Conservation (phyloP, 2,888 invertebrate species). For the Platycheirus rosarum region DNA sequence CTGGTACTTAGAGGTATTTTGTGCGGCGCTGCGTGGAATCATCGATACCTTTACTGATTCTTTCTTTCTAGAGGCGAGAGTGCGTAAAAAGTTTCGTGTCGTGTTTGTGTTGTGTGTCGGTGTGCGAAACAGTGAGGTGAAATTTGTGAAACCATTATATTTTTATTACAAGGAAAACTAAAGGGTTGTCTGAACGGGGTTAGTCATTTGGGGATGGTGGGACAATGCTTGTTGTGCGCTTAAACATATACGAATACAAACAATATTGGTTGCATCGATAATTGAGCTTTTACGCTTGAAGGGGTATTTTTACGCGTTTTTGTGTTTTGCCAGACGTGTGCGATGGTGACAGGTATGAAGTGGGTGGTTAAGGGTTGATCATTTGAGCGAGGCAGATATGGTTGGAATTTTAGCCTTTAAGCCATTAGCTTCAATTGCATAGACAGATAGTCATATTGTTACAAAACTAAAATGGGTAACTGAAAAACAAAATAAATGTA, state of each 20-base stretch:
- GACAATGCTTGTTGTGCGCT: conserved; percentile 25
- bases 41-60: conserved; percentile 7
- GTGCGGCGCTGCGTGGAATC: not conserved
- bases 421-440: conserved; percentile 9
- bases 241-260: not conserved
- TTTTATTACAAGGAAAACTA: not conserved
- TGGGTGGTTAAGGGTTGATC: conserved; percentile 23
- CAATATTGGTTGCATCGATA: conserved; percentile 60
- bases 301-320: conserved; percentile 34
- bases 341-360: not conserved
- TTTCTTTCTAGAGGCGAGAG: conserved; percentile 24
- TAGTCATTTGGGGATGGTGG: conserved; percentile 20
- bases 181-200: conserved; percentile 30
- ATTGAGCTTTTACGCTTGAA: conserved; percentile 55
- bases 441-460: not conserved
- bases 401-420: conserved; percentile 29
- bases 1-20: conserved; percentile 34
- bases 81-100: conserved; percentile 23
- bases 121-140: conserved; percentile 35
- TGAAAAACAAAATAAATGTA: too few species aligned
- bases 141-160: conserved; percentile 1
- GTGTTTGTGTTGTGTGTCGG: conserved; percentile 9
- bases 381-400: conserved; percentile 39
- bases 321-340: conserved; percentile 16
- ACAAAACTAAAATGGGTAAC: too few species aligned